phyloP scores from a whole-genome alignment of 2,113 vertebrate species.

The Rhinichthys klamathensis region DNA sequence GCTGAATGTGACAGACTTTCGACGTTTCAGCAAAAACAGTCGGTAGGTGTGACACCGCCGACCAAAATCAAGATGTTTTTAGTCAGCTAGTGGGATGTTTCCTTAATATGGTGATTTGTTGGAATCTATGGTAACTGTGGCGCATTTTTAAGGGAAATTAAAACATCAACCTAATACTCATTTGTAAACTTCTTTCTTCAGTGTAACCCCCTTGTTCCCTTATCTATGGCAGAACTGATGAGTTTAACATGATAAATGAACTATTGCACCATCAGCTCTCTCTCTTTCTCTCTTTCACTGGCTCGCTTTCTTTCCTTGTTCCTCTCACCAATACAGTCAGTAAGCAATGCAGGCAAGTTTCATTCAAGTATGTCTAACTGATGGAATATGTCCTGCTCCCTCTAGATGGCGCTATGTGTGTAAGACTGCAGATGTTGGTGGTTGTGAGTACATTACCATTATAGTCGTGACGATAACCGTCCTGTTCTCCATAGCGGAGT shows the following conservation, averaged over 20 bases:
- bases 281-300: constrained; percentile 1
- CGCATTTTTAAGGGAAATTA: neutral
- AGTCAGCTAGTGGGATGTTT: neutral
- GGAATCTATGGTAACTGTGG: neutral
- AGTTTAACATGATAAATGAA: neutral
- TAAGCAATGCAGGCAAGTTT: neutral
- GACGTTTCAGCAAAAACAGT: neutral
- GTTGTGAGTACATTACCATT: constrained; percentile 86
- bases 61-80: neutral
- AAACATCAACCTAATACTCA: neutral
- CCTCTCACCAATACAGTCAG: constrained; percentile 17
- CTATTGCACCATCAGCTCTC: constrained; percentile 3
- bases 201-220: neutral
- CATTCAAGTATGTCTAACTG: neutral
- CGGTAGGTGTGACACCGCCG: neutral
- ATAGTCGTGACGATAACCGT: constrained; percentile 97
- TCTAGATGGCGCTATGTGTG: constrained; percentile 24
- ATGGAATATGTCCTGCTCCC: neutral
- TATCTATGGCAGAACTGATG: neutral
- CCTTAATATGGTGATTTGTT: neutral
- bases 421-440: constrained; percentile 19
- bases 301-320: neutral
- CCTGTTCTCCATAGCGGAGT: constrained; percentile 90
- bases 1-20: neutral
- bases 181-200: constrained; percentile 2